phyloP scores from a whole-genome alignment of 2,888 invertebrate genomes.

The Chrysina gloriosa region DNA sequence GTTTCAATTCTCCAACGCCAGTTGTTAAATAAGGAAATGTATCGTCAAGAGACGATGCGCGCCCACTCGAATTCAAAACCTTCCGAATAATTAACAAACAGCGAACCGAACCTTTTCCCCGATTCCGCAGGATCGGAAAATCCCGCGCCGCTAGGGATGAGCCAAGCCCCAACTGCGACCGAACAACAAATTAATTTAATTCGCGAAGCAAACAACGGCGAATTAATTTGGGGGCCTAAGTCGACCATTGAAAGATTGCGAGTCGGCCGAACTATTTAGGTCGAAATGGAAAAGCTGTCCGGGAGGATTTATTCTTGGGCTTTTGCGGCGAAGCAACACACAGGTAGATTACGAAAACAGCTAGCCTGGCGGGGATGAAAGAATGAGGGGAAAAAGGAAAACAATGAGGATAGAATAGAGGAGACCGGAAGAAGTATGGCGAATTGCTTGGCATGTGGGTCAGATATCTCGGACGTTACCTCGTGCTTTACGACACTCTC shows the following conservation, averaged over 20 bases:
- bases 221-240: conserved; percentile 23
- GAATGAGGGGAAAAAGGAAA: not conserved
- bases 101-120: not conserved
- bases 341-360: not conserved
- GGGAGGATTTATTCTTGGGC: conserved; percentile 10
- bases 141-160: not conserved
- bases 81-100: conserved; percentile 17
- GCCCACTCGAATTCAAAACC: not conserved
- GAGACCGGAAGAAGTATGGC: not conserved
- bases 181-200: conserved; percentile 35
- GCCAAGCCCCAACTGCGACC: not conserved
- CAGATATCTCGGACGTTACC: conserved; percentile 31
- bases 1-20: not conserved
- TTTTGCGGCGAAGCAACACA: not conserved
- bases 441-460: conserved; percentile 12
- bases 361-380: too few relatives aligned
- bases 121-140: not conserved
- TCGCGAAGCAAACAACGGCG: conserved; percentile 27
- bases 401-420: not conserved
- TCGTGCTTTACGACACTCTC: conserved; percentile 22
- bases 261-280: not conserved
- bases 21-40: not conserved
- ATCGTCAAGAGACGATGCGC: not conserved
- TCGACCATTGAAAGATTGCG: conserved; percentile 4
- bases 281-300: conserved; percentile 9